These are phyloP conservation scores for Oreochromis mossambicus DNA, from an alignment of 2,797 vertebrate genomes.

Conservation along the genomic window DNA sequence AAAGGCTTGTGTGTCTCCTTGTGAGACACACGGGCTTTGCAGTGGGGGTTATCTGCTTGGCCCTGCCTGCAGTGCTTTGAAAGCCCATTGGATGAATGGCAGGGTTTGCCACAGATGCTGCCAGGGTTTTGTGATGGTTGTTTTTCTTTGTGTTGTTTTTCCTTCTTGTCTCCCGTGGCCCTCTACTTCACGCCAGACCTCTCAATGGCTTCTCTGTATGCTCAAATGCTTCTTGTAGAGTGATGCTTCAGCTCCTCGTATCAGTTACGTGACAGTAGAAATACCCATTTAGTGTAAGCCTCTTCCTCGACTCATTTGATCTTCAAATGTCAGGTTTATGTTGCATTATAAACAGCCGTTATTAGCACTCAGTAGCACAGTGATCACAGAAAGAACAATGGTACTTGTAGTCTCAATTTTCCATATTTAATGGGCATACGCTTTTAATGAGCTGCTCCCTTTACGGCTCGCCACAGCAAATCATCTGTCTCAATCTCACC, in stretches of 20 bases:
- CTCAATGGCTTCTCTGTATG: neutral
- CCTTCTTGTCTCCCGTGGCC: slow-evolving; percentile 22
- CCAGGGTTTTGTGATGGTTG: slow-evolving; percentile 13
- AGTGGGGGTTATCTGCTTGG: slow-evolving; percentile 34
- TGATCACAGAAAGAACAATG: neutral
- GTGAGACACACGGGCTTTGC: neutral
- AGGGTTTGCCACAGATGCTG: slow-evolving; percentile 15
- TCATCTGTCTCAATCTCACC: neutral
- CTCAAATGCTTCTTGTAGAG: neutral
- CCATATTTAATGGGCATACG: neutral
- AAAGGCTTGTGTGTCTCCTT: slow-evolving; percentile 2
- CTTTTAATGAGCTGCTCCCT: neutral
- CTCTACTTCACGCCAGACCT: neutral
- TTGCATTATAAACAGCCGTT: neutral
- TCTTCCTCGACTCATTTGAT: neutral
- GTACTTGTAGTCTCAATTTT: neutral
- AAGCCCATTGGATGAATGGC: slow-evolving; percentile 42
- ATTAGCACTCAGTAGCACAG: neutral
- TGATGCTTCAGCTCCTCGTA: neutral
- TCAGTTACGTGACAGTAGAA: neutral
- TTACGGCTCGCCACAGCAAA: neutral
- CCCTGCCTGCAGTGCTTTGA: slow-evolving; percentile 15
- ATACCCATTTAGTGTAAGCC: neutral
- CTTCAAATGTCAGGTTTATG: neutral
- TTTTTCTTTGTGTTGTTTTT: slow-evolving; percentile 38